These are phyloP conservation scores for Auanema freiburgensis DNA, from an alignment of 2,888 invertebrate species.

Conservation along the genomic window DNA sequence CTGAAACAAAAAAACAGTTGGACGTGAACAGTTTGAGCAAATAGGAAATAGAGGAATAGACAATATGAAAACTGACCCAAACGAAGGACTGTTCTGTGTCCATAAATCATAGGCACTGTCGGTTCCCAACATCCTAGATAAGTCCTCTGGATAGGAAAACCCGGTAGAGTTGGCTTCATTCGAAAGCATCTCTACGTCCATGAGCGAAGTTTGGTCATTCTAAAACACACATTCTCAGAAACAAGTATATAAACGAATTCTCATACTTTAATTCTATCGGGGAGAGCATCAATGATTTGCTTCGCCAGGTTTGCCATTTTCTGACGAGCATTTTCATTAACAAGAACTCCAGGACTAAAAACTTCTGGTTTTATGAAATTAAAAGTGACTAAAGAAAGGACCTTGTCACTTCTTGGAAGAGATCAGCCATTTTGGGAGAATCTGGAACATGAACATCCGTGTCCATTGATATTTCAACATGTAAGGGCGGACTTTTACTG, in stretches of 20 bases:
- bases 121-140: no score
- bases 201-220: constrained; percentile 12
- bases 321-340: constrained; percentile 59
- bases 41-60: no score
- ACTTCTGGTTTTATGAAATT: no score
- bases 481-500: constrained; percentile 17
- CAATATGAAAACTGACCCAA: constrained; percentile 12
- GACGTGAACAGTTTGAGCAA: no score
- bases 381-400: no score
- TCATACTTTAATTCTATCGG: constrained; percentile 83
- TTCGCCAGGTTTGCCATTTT: constrained; percentile 79
- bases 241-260: constrained; percentile 14
- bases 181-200: constrained; percentile 9
- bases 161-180: no score
- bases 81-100: constrained; percentile 28
- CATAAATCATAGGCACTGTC: no score
- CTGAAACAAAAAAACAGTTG: no score
- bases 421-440: constrained; percentile 48
- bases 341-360: constrained; percentile 40
- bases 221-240: constrained; percentile 13
- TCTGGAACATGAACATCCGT: constrained; percentile 53
- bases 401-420: constrained; percentile 50
- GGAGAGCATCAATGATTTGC: constrained; percentile 97
- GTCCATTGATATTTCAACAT: constrained; percentile 53
- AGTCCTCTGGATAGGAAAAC: no score